Conservation (phyloP, 92 coral and sea anemone genomes). For the Pocillopora meandrina region DNA sequence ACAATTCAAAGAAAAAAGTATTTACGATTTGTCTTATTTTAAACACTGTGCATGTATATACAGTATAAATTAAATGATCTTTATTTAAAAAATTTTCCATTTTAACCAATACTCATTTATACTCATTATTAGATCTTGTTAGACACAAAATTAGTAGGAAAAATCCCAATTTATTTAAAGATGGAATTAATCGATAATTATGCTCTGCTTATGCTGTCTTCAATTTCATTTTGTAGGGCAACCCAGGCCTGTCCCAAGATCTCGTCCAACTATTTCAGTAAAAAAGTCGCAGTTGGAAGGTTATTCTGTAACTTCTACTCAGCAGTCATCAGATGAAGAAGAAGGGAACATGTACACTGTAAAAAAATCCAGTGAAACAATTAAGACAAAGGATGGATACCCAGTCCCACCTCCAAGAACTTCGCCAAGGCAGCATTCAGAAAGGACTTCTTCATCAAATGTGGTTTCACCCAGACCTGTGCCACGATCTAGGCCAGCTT, state of each 20-base stretch:
- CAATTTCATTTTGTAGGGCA: conserved; percentile 13
- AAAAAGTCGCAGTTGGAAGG: conserved; percentile 19
- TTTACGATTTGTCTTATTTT: too few species aligned
- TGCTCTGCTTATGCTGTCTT: not conserved
- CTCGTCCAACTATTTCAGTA: conserved; percentile 25
- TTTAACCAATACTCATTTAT: too few species aligned
- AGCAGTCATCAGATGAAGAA: conserved; percentile 33
- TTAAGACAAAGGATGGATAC: not conserved
- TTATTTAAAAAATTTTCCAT: too few species aligned
- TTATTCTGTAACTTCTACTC: conserved; percentile 4
- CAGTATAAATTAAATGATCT: too few species aligned
- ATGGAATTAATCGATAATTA: too few species aligned
- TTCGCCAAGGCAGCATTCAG: conserved; percentile 37
- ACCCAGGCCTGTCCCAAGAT: conserved; percentile 21
- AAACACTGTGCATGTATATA: too few species aligned
- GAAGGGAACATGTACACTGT: not conserved
- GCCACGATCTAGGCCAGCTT: conserved; percentile 39
- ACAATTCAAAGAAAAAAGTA: too few species aligned
- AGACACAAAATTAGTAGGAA: too few species aligned
- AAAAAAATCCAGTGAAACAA: conserved; percentile 1
- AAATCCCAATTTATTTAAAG: too few species aligned
- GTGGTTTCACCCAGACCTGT: conserved; percentile 29
- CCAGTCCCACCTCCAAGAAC: conserved; percentile 56
- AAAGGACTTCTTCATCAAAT: conserved; percentile 23
- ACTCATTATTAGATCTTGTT: too few species aligned